A percentile compares a stretch with the other conserved stretches of the same genome.
Conservation (phyloP, 2,113 vertebrate species). For the Merops nubicus region DNA sequence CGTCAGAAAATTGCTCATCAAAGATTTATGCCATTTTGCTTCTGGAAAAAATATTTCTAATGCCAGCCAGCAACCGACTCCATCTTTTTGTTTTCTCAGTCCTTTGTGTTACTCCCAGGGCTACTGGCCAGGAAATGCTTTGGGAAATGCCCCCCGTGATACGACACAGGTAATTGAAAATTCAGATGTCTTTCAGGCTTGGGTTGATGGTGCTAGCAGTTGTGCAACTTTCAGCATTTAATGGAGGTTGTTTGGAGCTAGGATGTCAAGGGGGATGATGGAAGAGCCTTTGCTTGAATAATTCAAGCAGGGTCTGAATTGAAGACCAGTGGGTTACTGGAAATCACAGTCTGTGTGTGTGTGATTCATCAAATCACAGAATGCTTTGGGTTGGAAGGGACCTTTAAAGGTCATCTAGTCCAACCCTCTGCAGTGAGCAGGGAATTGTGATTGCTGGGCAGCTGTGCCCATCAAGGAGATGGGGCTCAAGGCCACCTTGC, state of each 20-base stretch:
- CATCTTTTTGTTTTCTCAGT: not conserved
- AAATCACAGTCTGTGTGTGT: not conserved
- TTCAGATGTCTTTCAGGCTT: not conserved
- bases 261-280: not conserved
- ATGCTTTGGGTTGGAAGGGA: not conserved
- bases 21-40: not conserved
- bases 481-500: not conserved
- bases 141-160: not conserved
- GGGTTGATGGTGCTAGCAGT: not conserved
- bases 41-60: not conserved
- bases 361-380: not conserved
- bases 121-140: not conserved
- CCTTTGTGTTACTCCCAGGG: not conserved
- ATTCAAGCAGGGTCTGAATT: not conserved
- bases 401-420: not conserved
- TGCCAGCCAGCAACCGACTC: not conserved
- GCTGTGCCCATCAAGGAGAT: not conserved
- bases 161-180: not conserved
- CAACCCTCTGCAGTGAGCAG: not conserved
- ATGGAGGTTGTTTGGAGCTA: not conserved
- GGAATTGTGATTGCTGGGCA: not conserved
- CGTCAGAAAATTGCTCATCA: not conserved
- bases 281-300: not conserved
- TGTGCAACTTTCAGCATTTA: not conserved
- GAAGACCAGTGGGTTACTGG: not conserved